Percentiles rank a stretch among this genome's conserved stretches.
Evolutionary conservation across 2,797 vertebrate genomes (phyloP).

Genomic region (Aratinga solstitialis): DNA sequence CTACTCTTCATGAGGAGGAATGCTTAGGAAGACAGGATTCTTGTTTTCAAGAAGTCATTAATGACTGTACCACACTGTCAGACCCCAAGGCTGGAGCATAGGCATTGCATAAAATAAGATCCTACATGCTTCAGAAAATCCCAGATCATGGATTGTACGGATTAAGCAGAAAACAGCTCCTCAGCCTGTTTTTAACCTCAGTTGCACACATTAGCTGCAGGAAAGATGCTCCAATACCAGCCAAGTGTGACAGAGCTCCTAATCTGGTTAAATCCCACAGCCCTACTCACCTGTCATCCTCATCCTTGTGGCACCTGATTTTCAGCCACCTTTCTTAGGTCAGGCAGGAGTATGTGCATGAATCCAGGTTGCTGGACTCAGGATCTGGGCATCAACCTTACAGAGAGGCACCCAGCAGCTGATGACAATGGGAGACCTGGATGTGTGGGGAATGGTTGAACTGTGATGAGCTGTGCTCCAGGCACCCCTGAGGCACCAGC

Average conservation of each 20-base stretch:
- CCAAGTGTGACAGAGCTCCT: background rate
- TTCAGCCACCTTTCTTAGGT: background rate
- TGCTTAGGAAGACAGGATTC: background rate
- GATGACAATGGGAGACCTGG: background rate
- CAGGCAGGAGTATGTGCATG: background rate
- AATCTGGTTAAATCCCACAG: background rate
- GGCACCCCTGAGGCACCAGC: background rate
- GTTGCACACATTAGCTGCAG: background rate
- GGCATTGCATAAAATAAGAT: background rate
- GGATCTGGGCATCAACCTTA: background rate
- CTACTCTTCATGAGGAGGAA: background rate
- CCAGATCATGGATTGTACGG: background rate
- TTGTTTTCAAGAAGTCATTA: background rate
- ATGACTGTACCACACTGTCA: background rate
- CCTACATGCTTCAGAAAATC: background rate
- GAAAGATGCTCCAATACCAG: background rate
- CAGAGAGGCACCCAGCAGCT: background rate
- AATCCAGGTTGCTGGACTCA: background rate
- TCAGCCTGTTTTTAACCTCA: background rate
- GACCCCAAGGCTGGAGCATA: background rate
- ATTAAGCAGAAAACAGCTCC: background rate
- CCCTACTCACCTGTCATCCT: background rate
- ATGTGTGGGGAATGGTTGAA: accelerated
- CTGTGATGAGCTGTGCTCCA: background rate
- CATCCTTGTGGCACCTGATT: background rate